Conservation (phyloP, 2,113 vertebrate species). For the Pterocles burchelli region DNA sequence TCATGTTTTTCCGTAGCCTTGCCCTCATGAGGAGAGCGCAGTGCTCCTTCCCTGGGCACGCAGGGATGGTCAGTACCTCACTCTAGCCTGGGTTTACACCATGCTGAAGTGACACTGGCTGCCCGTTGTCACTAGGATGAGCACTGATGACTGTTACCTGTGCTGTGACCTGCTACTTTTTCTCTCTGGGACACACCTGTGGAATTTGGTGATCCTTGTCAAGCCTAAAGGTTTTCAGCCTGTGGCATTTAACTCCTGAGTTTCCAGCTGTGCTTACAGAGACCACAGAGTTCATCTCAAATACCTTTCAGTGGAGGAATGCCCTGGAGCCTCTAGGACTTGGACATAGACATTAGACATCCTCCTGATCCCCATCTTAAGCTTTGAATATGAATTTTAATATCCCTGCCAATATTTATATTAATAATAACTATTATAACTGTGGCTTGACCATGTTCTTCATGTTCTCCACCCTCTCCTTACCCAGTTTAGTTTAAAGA, state of each 20-base stretch:
- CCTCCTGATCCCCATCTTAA: not conserved
- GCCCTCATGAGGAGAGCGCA: not conserved
- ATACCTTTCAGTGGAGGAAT: not conserved
- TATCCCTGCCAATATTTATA: not conserved
- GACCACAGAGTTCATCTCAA: not conserved
- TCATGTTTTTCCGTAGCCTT: not conserved
- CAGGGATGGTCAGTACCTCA: not conserved
- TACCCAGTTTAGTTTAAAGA: not conserved
- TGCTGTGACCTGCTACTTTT: not conserved
- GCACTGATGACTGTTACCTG: not conserved
- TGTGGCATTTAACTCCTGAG: not conserved
- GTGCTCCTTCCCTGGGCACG: accelerated
- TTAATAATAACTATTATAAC: not conserved
- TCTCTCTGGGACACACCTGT: not conserved
- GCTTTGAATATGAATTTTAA: not conserved
- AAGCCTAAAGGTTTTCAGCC: not conserved
- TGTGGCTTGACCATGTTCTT: not conserved
- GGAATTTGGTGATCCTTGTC: not conserved
- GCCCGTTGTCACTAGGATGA: not conserved
- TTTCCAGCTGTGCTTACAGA: not conserved
- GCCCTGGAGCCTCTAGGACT: not conserved
- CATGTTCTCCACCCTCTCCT: not conserved
- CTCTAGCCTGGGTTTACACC: not conserved
- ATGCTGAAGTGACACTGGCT: accelerated
- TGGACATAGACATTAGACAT: not conserved